These are phyloP conservation scores for Microtus montanus DNA, from an alignment of 2,113 vertebrate species.

Conservation along the genomic window DNA sequence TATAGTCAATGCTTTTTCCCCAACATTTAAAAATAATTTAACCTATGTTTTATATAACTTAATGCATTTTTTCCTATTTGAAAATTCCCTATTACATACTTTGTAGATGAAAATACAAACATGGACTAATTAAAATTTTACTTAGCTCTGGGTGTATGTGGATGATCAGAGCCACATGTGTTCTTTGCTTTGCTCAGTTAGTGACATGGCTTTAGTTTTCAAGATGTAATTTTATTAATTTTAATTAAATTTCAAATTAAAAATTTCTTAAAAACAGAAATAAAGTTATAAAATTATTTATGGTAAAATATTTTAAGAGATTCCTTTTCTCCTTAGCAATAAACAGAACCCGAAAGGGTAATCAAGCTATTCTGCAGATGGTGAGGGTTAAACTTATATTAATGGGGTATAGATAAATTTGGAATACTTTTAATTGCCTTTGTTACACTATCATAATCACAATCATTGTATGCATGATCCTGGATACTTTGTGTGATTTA, in stretches of 20 bases:
- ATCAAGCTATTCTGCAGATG: background rate
- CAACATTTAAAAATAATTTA: slow-evolving; percentile 2
- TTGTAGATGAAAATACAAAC: background rate
- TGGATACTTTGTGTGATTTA: background rate
- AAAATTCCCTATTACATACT: background rate
- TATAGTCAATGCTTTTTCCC: background rate
- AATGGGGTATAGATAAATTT: background rate
- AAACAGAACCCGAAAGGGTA: background rate
- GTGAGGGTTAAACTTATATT: background rate
- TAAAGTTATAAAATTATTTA: background rate
- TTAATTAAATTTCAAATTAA: background rate
- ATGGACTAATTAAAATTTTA: background rate
- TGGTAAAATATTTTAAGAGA: background rate
- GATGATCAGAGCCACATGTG: background rate
- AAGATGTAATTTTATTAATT: background rate
- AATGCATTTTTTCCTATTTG: background rate
- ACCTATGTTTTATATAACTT: background rate
- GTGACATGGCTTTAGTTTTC: background rate
- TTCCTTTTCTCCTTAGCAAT: background rate
- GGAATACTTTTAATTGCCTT: background rate
- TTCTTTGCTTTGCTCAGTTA: background rate
- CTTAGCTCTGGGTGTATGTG: background rate
- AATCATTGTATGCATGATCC: background rate
- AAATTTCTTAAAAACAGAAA: background rate
- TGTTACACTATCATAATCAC: background rate